Percentiles rank a stretch among this genome's conserved stretches.
Conservation (phyloP, 1,140 invertebrate genomes). For the Drosophila seguyi region DNA sequence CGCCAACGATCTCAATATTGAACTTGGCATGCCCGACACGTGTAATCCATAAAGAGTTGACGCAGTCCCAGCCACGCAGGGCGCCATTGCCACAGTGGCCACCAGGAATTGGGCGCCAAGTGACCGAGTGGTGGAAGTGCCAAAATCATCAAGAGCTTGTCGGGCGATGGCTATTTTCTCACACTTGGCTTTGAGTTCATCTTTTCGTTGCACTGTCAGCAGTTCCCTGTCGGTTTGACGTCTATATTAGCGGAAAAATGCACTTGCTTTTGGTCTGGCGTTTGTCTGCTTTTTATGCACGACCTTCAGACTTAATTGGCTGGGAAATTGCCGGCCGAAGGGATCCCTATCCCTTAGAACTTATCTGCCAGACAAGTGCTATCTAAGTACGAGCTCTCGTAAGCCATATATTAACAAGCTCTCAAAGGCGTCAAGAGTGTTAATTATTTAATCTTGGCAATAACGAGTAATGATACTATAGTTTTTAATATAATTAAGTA, state of each 20-base stretch:
- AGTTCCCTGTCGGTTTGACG: slow-evolving; percentile 9
- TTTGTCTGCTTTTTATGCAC: not conserved
- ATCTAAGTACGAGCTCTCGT: slow-evolving; percentile 1
- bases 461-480: not conserved
- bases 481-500: not conserved
- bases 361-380: slow-evolving; percentile 12
- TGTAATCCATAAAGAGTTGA: slow-evolving; percentile 74
- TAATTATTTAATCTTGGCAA: slow-evolving; percentile 6
- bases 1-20: slow-evolving; percentile 32
- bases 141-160: slow-evolving; percentile 1
- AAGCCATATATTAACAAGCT: slow-evolving; percentile 9
- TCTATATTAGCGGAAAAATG: slow-evolving; percentile 34
- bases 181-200: slow-evolving; percentile 7
- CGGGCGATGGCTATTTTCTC: slow-evolving; percentile 24
- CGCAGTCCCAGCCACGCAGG: slow-evolving; percentile 33
- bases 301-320: slow-evolving; percentile 24
- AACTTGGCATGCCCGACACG: slow-evolving; percentile 66
- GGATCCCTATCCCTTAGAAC: slow-evolving; percentile 1
- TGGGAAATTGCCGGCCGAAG: not conserved
- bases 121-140: not conserved
- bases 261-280: slow-evolving; percentile 18
- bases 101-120: not conserved
- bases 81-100: not conserved
- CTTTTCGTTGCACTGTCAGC: slow-evolving; percentile 29
- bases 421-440: slow-evolving; percentile 1